These are phyloP conservation scores for Brachyalestes nurse DNA, from an alignment of 2,797 vertebrate genomes.

Conservation along the genomic window DNA sequence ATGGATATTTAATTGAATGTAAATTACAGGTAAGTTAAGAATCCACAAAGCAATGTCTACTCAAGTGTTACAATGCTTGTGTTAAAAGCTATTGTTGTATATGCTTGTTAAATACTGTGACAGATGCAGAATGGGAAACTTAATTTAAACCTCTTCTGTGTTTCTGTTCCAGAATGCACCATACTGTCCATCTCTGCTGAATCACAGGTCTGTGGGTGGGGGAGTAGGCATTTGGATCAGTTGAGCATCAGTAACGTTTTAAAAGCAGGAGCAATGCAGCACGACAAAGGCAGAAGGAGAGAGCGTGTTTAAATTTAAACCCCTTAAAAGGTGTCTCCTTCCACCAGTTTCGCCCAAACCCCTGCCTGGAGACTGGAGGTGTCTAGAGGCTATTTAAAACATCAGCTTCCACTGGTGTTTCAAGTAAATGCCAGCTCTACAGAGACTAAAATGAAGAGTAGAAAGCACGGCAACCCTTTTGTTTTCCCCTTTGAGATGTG, in stretches of 20 bases:
- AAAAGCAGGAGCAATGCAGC: slow-evolving; percentile 14
- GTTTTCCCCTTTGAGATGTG: slow-evolving; percentile 30
- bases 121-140: background rate
- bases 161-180: background rate
- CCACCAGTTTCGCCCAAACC: background rate
- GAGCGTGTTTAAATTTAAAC: slow-evolving; percentile 19
- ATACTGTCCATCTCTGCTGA: background rate
- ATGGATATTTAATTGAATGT: no score
- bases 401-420: slow-evolving; percentile 4
- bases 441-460: slow-evolving; percentile 12
- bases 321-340: slow-evolving; percentile 10
- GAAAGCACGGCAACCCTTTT: slow-evolving; percentile 27
- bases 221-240: background rate
- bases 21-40: no score
- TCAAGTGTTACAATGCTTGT: no score
- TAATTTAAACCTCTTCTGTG: background rate
- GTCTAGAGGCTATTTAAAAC: slow-evolving; percentile 17
- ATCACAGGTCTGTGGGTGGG: background rate
- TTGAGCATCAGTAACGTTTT: slow-evolving; percentile 15
- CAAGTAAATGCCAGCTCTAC: slow-evolving; percentile 9
- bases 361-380: background rate
- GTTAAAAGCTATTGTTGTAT: no score
- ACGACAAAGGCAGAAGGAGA: background rate
- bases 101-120: no score
- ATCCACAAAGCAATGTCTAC: no score